A percentile compares a stretch with the other conserved stretches of the same genome.
Evolutionary conservation across 2,797 vertebrate genomes (phyloP).

Genomic region (Phyllotis vaccarum): DNA sequence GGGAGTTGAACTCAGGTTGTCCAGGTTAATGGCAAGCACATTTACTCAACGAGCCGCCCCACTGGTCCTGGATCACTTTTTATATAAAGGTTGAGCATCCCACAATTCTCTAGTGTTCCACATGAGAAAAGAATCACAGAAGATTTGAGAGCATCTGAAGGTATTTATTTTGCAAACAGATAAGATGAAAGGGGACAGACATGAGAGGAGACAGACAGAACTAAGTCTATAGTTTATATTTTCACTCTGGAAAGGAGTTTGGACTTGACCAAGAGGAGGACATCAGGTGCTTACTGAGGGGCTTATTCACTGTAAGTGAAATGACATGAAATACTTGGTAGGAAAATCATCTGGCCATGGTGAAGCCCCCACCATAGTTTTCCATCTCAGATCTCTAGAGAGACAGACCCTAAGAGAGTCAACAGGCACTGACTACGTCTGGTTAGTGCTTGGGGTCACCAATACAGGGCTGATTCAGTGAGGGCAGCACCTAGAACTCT

Average conservation of each 20-base stretch:
- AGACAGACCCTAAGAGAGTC: background rate
- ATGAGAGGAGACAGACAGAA: background rate
- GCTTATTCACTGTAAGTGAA: background rate
- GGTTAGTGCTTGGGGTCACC: background rate
- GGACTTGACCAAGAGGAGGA: background rate
- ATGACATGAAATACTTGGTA: background rate
- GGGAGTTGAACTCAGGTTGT: background rate
- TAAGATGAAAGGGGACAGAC: background rate
- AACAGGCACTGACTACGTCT: background rate
- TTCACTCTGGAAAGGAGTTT: background rate
- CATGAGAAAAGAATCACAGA: background rate
- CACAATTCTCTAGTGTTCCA: constrained; percentile 3
- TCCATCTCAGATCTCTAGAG: background rate
- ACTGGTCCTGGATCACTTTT: background rate
- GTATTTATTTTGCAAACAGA: background rate
- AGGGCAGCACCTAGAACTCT: background rate
- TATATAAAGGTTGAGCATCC: background rate
- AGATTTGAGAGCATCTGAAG: background rate
- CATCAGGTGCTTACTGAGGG: background rate
- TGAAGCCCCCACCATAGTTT: background rate
- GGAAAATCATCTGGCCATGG: background rate
- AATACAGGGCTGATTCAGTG: fast-evolving
- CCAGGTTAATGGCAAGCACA: too few species aligned
- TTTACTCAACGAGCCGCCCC: too few species aligned
- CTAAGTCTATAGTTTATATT: background rate